A percentile compares a stretch with the other conserved stretches of the same genome.
Evolutionary conservation across 2,797 vertebrate genomes (phyloP).

Genomic region (Manis javanica): DNA sequence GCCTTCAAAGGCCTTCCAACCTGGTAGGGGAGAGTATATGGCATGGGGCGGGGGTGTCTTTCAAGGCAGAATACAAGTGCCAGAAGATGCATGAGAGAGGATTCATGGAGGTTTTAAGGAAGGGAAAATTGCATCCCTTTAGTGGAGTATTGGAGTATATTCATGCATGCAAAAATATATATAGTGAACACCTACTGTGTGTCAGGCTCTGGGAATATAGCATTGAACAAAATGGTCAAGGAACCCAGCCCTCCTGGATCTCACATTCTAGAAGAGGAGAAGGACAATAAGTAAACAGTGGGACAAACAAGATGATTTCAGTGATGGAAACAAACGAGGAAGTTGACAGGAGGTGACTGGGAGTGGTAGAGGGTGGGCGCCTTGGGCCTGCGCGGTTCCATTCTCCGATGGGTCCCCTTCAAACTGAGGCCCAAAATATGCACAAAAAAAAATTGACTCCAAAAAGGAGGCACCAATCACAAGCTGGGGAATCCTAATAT

Average conservation of each 20-base stretch:
- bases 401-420: not conserved
- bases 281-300: not conserved
- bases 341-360: not conserved
- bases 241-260: not conserved
- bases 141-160: not conserved
- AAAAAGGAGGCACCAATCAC: not conserved
- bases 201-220: not conserved
- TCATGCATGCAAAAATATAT: not conserved
- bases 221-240: not conserved
- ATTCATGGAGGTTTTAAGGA: not conserved
- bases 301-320: not conserved
- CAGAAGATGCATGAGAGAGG: not conserved
- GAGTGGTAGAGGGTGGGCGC: accelerated
- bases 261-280: not conserved
- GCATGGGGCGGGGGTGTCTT: not conserved
- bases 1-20: not conserved
- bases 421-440: not conserved
- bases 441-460: not conserved
- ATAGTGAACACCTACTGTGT: not conserved
- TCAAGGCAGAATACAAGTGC: not conserved
- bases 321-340: not conserved
- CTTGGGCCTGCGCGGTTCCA: not conserved
- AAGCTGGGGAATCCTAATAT: not conserved
- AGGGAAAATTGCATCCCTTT: not conserved
- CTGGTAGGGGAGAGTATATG: not conserved